Conservation (phyloP, 2,888 invertebrate genomes). For the Melolontha melolontha region DNA sequence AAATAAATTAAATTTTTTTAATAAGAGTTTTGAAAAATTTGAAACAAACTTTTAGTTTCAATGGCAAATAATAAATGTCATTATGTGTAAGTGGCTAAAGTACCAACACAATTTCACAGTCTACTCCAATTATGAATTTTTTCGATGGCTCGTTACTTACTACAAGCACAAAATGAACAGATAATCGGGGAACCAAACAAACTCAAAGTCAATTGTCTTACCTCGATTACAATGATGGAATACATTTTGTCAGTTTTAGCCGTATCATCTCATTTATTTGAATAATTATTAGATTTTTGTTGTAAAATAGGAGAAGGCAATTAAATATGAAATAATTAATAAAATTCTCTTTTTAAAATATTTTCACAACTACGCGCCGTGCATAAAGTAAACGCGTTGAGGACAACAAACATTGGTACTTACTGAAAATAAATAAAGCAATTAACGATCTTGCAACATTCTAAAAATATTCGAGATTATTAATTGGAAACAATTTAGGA, state of each 20-base stretch:
- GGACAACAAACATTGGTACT: neutral
- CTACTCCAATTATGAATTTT: too few species aligned
- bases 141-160: too few species aligned
- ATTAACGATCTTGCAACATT: constrained; percentile 39
- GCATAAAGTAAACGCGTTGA: neutral
- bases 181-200: too few species aligned
- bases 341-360: constrained; percentile 8
- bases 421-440: constrained; percentile 33
- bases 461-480: constrained; percentile 46
- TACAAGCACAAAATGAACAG: too few species aligned
- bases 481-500: constrained; percentile 42
- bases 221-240: constrained; percentile 51
- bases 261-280: constrained; percentile 45
- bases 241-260: constrained; percentile 48
- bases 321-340: constrained; percentile 35
- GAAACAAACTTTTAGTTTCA: too few species aligned
- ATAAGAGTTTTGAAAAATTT: too few species aligned
- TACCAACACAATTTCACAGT: too few species aligned
- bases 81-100: too few species aligned
- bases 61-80: too few species aligned
- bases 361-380: neutral
- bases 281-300: constrained; percentile 49
- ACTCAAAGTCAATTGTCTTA: too few species aligned
- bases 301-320: constrained; percentile 48
- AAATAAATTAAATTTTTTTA: too few species aligned